Evolutionary conservation across 1,140 invertebrate genomes (phyloP).

Genomic region (Drosophila murphyi): DNA sequence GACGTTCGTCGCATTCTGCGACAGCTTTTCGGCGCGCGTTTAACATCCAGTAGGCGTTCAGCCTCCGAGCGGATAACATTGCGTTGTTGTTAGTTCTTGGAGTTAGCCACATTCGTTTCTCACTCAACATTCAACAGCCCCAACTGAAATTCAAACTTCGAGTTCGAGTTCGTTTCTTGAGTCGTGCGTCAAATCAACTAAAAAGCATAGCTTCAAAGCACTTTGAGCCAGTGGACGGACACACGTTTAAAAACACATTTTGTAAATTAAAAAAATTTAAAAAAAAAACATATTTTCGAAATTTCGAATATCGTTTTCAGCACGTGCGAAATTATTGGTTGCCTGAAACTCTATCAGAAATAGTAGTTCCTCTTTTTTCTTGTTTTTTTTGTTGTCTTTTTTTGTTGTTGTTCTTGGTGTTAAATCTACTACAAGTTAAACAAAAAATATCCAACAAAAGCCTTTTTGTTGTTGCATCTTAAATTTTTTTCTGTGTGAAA

Average conservation of each 20-base stretch:
- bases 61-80: constrained; percentile 84
- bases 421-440: background rate
- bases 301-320: background rate
- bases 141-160: constrained; percentile 37
- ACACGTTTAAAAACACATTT: background rate
- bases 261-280: background rate
- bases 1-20: constrained; percentile 61
- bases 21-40: constrained; percentile 72
- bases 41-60: constrained; percentile 83
- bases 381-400: constrained; percentile 16
- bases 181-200: constrained; percentile 19
- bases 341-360: background rate
- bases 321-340: background rate
- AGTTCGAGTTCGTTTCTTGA: constrained; percentile 27
- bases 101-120: constrained; percentile 36
- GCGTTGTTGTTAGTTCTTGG: constrained; percentile 82
- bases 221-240: background rate
- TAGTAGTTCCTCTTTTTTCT: constrained; percentile 1
- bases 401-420: constrained; percentile 33
- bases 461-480: background rate
- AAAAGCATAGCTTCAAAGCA: background rate
- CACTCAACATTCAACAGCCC: constrained; percentile 19
- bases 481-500: constrained; percentile 14
- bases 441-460: background rate
- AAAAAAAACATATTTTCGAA: background rate